phyloP scores from a whole-genome alignment of 2,888 invertebrate species.

The Xylota segnis region DNA sequence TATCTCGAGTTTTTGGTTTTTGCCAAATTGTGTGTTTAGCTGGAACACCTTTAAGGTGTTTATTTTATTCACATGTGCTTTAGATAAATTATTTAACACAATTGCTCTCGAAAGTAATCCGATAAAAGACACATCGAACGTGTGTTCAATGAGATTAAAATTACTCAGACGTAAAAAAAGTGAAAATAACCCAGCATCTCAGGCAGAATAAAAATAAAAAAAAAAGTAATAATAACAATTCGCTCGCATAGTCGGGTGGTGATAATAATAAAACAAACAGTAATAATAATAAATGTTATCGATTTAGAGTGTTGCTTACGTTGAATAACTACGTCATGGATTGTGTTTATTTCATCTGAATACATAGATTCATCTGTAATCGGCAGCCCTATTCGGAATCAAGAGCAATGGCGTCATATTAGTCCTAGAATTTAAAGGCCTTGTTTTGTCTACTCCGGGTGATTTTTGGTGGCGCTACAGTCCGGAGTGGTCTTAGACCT shows the following conservation, averaged over 20 bases:
- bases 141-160: conserved; percentile 11
- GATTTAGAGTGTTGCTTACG: neutral
- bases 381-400: too few species aligned
- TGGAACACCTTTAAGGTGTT: neutral
- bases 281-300: neutral
- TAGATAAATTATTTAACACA: neutral
- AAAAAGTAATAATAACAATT: neutral
- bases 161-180: neutral
- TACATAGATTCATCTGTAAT: neutral
- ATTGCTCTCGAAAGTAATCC: neutral
- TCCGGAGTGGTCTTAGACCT: too few species aligned
- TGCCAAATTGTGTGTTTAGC: neutral
- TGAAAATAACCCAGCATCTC: neutral
- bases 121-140: conserved; percentile 8
- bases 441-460: too few species aligned
- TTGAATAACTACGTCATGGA: neutral
- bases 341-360: neutral
- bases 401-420: too few species aligned
- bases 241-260: neutral
- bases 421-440: too few species aligned
- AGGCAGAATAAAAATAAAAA: neutral
- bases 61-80: neutral
- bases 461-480: too few species aligned
- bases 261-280: neutral
- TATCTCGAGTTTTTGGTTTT: neutral